These are phyloP conservation scores for Aphrocallistes beatrix DNA, from an alignment of 37 sponge, comb jelly and placozoan species.

Conservation along the genomic window DNA sequence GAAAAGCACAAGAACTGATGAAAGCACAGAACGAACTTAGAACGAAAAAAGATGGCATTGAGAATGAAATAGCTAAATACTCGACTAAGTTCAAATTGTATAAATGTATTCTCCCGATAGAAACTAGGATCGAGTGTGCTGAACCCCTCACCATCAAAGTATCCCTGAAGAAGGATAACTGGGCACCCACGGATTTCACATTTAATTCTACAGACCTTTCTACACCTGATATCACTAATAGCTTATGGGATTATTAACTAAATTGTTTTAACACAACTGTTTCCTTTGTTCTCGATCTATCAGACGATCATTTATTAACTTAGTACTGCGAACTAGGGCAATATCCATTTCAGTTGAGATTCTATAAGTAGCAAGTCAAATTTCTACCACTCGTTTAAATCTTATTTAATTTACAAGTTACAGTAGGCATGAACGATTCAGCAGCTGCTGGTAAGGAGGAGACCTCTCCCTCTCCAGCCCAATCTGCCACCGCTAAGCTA, in stretches of 20 bases:
- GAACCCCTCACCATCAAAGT: background rate
- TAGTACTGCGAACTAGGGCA: too few relatives aligned
- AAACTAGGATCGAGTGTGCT: background rate
- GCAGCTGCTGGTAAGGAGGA: background rate
- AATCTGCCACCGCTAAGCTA: slow-evolving; percentile 30
- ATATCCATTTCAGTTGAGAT: too few relatives aligned
- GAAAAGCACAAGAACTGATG: background rate
- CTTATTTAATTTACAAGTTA: background rate
- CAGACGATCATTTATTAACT: too few relatives aligned
- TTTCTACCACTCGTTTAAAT: too few relatives aligned
- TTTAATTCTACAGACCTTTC: background rate
- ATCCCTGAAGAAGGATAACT: background rate
- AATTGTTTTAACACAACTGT: background rate
- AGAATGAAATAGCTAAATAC: background rate
- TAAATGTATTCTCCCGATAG: slow-evolving; percentile 8
- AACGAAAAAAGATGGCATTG: background rate
- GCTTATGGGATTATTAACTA: background rate
- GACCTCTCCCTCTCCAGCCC: background rate
- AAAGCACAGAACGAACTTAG: background rate
- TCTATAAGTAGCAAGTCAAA: too few relatives aligned
- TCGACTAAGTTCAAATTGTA: background rate
- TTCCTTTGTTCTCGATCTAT: background rate
- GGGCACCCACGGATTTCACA: background rate
- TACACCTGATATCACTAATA: background rate
- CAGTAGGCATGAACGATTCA: background rate